Percentiles rank a stretch among this genome's conserved stretches.
Evolutionary conservation across 1,140 invertebrate species (phyloP).

Genomic region (Drusus annulatus): DNA sequence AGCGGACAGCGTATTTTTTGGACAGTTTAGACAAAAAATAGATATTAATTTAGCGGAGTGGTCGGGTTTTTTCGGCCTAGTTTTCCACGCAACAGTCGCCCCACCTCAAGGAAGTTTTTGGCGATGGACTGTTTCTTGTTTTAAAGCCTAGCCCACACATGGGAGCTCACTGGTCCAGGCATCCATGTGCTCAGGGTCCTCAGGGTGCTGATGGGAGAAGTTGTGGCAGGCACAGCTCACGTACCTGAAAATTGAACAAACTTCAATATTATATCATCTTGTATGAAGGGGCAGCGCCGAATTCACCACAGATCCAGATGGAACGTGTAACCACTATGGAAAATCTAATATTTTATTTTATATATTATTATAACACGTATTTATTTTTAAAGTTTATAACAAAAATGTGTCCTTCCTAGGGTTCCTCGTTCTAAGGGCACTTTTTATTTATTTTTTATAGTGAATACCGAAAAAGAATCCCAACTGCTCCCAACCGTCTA

Average conservation of each 20-base stretch:
- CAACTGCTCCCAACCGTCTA: no score
- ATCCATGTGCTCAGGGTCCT: constrained; percentile 59
- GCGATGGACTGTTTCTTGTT: constrained; percentile 94
- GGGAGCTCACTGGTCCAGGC: constrained; percentile 72
- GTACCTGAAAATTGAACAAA: constrained; percentile 33
- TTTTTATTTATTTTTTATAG: no score
- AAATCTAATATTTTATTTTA: no score
- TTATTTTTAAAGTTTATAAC: no score
- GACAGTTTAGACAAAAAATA: not conserved
- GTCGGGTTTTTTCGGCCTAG: not conserved
- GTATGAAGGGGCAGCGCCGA: no score
- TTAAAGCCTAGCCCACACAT: constrained; percentile 95
- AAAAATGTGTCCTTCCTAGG: no score
- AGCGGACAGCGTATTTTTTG: not conserved
- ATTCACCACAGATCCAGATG: no score
- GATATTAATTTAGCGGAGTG: not conserved
- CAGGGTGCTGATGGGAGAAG: not conserved
- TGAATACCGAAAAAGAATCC: no score
- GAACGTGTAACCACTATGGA: no score
- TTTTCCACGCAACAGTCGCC: constrained; percentile 84
- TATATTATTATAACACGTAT: no score
- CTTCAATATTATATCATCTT: not conserved
- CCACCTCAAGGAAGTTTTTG: constrained; percentile 95
- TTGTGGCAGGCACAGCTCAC: constrained; percentile 5
- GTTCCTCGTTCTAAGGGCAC: no score